phyloP scores from a whole-genome alignment of 2,888 invertebrate genomes.

The Drosophila borealis region DNA sequence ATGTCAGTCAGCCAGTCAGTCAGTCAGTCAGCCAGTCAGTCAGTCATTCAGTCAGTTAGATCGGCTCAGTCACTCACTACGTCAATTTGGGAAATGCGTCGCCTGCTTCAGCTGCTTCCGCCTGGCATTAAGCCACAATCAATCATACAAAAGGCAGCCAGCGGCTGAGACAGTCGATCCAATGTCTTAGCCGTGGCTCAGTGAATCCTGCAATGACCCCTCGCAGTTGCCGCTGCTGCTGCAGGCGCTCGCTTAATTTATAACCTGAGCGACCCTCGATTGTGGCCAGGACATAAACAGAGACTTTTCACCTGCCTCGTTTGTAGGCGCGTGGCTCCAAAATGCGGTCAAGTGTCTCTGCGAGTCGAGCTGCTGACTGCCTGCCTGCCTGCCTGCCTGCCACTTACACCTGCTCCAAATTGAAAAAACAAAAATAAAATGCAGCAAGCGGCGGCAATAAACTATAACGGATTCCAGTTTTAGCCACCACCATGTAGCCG shows the following conservation, averaged over 20 bases:
- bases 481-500: constrained; percentile 61
- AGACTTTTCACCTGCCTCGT: constrained; percentile 65
- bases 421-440: constrained; percentile 36
- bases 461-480: constrained; percentile 81
- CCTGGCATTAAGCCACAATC: constrained; percentile 73
- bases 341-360: constrained; percentile 76
- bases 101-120: constrained; percentile 75
- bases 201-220: constrained; percentile 63
- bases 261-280: constrained; percentile 69
- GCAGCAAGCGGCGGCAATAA: constrained; percentile 70
- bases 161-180: constrained; percentile 16
- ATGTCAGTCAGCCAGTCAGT: constrained; percentile 43
- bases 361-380: constrained; percentile 19
- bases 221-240: constrained; percentile 39
- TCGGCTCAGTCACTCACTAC: constrained; percentile 35
- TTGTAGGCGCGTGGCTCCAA: constrained; percentile 79
- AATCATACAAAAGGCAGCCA: constrained; percentile 62
- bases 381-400: constrained; percentile 11
- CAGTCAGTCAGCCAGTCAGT: not conserved
- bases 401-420: constrained; percentile 77
- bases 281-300: constrained; percentile 51
- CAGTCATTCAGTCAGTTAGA: constrained; percentile 11
- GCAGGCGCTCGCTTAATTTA: constrained; percentile 75
- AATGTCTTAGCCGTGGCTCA: constrained; percentile 14
- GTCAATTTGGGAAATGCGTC: constrained; percentile 39